Base-by-base conservation (phyloP, 1,140 invertebrate species). In the Pemphigus obesinymphae region DNA sequence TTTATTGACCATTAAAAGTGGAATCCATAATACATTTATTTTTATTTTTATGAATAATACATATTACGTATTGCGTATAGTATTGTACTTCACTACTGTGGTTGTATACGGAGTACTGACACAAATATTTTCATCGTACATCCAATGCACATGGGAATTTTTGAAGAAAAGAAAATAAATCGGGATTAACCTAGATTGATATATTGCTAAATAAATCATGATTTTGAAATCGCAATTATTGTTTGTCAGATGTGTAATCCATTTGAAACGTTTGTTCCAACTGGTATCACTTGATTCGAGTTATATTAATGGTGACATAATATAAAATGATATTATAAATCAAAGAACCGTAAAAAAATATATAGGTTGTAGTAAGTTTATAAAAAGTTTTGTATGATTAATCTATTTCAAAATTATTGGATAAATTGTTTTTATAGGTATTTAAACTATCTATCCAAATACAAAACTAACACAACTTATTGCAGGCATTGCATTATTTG, bases 11-110 rank as follows among this genome's bases (percentile, higher is more conserved):
- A n/a, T 72, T 72, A 26, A 37, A 29, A 72, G 7, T 11, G 17
- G 68, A 72, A 48, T 45, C 17, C 2, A 29, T 7, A 26, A 29
- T 20, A 29, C 23, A 20, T 26, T 48, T 31, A 13, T 43, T 72
- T 48, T 45, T 11, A 48, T 48, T 72, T 20, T 48, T 72, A 72
- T 72, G 68, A 72, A 72, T 72, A 48, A 72, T 29, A 10, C 68
- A 68, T 68, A 72, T n/a, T 23, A 40, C 11, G 11, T 11, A n/a
- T n/a, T n/a, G 20, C 15, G 48, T 20, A 0, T 3, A 3, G 5
- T 50, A 61, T n/a, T 17, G 23, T 43, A 43, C 37, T 43, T 70
- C n/a, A 45, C 40, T 26, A 66, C 3, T 20, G 23, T 13, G 20
- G 7, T 45, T 45, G 66, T 40, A 20, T 6, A 26, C n/a, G 13